Conservation (phyloP, 2,888 invertebrate species). For the Oligia strigilis region DNA sequence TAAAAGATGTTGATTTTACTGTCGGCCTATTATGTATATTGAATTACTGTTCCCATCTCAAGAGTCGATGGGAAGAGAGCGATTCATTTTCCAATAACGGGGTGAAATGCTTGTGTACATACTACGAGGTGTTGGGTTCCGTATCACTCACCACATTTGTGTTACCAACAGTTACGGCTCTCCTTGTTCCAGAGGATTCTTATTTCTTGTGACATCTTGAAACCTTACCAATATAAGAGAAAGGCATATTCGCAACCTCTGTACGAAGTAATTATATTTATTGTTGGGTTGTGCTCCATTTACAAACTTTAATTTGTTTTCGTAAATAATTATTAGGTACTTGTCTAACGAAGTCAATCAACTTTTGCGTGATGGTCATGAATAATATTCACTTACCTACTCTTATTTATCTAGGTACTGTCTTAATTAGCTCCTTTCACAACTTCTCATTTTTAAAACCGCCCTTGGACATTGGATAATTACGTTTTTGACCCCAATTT, state of each 20-base stretch:
- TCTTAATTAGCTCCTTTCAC: neutral
- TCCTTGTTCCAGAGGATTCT: conserved; percentile 21
- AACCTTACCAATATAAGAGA: conserved; percentile 20
- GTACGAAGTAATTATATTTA: neutral
- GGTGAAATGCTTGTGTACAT: conserved; percentile 63
- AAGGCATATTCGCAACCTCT: conserved; percentile 21
- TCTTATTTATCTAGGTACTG: neutral
- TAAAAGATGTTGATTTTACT: conserved; percentile 62
- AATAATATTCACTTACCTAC: neutral
- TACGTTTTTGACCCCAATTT: conserved; percentile 18
- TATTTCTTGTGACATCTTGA: conserved; percentile 44
- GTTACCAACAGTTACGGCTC: conserved; percentile 29
- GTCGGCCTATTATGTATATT: conserved; percentile 69
- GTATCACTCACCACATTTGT: conserved; percentile 54
- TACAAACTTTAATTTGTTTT: neutral
- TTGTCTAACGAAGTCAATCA: neutral
- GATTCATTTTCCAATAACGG: conserved; percentile 66
- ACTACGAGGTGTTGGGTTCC: conserved; percentile 54
- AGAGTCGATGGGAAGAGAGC: conserved; percentile 61
- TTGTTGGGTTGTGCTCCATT: neutral
- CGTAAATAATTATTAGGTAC: conserved; percentile 2
- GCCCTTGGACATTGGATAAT: conserved; percentile 16
- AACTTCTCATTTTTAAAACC: conserved; percentile 8
- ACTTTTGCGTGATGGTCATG: neutral
- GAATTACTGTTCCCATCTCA: conserved; percentile 69